Base-by-base conservation (phyloP, 2,888 invertebrate genomes). In the Labia minor region DNA sequence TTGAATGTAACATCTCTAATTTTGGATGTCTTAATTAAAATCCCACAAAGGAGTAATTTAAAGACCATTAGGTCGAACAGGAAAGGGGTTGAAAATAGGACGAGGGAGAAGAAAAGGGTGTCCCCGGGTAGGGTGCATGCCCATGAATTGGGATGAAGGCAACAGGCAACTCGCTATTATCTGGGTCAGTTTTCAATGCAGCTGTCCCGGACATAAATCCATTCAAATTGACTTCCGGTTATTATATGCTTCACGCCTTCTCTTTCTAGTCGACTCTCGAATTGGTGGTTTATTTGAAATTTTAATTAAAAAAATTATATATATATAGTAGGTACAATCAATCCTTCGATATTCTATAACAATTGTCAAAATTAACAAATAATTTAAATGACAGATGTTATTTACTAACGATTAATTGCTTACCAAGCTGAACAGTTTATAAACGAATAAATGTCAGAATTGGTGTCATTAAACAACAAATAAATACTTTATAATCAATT, bases 11-110 rank as follows among this genome's bases (percentile, higher is more conserved):
- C 49, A 49, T 49, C 49, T 49, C 49, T 49, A 49, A 49, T 49
- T 49, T 49, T 16, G 49, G 49, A 2, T 16, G 4, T 49, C 49
- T 49, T 49, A 49, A 49, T 49, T 49, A 49, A 49, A 49, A 49
- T 49, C 49, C 49, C 49, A 49, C 49, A 49, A 49, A 49, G 49
- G 49, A 49, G 49, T 49, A 49, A 49, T 49, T 49, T 49, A 49
- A 49, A 49, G 49, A 49, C 49, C n/a, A 49, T 49, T 49, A 49
- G 49, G 49, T 49, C 49, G n/a, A 14, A 3, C n/a, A 14, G 14
- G 49, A 49, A 8, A 49, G 49, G 49, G 49, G 49, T 3, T 49
- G 49, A 16, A 49, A 49, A 49, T 49, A 49, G 49, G 49, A 14
- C 14, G 8, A 14, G 49, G n/a, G 49, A 10, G 14, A 16, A 16